Percentiles rank a stretch among this genome's conserved stretches.
These are phyloP conservation scores for Neocrepidodera transversa DNA, from an alignment of 2,888 invertebrate genomes.

Conservation along the genomic window DNA sequence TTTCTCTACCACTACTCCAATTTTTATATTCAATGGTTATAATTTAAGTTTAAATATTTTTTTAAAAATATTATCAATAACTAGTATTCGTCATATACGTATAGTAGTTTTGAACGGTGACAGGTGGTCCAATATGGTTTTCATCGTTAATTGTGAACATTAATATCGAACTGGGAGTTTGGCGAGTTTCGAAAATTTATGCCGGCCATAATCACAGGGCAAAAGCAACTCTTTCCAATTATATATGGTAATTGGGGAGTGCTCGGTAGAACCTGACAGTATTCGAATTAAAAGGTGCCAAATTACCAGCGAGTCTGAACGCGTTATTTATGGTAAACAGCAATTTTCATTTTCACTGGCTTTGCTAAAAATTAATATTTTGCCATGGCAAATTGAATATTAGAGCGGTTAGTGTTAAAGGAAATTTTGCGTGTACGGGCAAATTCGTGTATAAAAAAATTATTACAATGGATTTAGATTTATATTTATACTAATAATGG, in stretches of 20 bases:
- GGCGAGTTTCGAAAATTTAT: conserved; percentile 26
- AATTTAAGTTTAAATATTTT: too few species aligned
- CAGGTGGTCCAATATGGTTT: conserved; percentile 45
- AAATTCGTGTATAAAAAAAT: too few species aligned
- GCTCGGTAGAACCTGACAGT: conserved; percentile 42
- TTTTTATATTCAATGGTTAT: too few species aligned
- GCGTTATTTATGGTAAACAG: conserved; percentile 38
- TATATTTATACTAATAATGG: too few species aligned
- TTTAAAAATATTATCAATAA: too few species aligned
- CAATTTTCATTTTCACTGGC: conserved; percentile 29
- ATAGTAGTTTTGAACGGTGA: conserved; percentile 43
- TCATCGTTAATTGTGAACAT: conserved; percentile 47
- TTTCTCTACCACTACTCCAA: too few species aligned
- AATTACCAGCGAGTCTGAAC: conserved; percentile 36
- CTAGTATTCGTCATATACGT: too few species aligned
- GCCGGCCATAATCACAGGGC: conserved; percentile 36
- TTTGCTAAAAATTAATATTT: conserved; percentile 19
- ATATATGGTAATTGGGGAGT: conserved; percentile 43
- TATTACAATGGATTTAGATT: too few species aligned
- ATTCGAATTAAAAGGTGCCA: conserved; percentile 41
- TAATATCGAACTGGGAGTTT: conserved; percentile 38
- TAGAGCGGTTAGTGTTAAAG: not conserved
- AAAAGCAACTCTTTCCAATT: conserved; percentile 41
- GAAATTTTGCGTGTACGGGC: not conserved
- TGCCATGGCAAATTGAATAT: conserved; percentile 9